Base-by-base conservation (phyloP, 1,140 invertebrate species). In the Drosophila pandora region DNA sequence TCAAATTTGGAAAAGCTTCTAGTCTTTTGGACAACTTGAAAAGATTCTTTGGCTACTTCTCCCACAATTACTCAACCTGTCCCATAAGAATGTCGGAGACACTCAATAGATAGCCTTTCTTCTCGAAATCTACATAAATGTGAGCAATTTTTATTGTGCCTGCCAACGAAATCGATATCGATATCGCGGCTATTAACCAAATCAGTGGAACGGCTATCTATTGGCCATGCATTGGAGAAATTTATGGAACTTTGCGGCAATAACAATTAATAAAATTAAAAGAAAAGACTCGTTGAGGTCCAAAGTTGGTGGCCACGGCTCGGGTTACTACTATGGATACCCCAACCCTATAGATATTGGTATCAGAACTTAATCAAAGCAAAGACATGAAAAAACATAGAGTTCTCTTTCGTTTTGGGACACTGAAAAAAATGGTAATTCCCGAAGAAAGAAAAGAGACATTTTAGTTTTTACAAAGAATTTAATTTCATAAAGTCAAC, bases 261-360 rank as follows among this genome's bases (percentile, higher is more conserved):
- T 85, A 85, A 85, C 82, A 85, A 85, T 85, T 85, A 85, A 85
- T 85, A 85, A 85, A 85, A 87, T 87, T 85, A 75, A 67, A 71
- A 77, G 62, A 65, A 43, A 68, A 47, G 25, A 50, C 32, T 60
- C 28, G 55, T 45, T 54, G 57, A 50, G 53, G 30, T 25, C 41
- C 45, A 67, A 57, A 55, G 54, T 34, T 85, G 81, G 82, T 73
- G 76, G 81, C 65, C 64, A 54, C 56, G 67, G 56, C 68, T 85
- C 82, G 43, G 82, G 73, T 85, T 85, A 87, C 81, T n/a, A n/a
- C 49, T 7, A 43, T 43, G 13, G 43, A 47, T 4, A n/a, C 21
- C n/a, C 21, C n/a, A 3, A 12, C 39, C 2, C 7, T 21, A 3
- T 43, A 13, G 32, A 23, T 30, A 54, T 52, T 25, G 55, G 63